Conservation (phyloP, 2,888 invertebrate species). For the Lobophora halterata region DNA sequence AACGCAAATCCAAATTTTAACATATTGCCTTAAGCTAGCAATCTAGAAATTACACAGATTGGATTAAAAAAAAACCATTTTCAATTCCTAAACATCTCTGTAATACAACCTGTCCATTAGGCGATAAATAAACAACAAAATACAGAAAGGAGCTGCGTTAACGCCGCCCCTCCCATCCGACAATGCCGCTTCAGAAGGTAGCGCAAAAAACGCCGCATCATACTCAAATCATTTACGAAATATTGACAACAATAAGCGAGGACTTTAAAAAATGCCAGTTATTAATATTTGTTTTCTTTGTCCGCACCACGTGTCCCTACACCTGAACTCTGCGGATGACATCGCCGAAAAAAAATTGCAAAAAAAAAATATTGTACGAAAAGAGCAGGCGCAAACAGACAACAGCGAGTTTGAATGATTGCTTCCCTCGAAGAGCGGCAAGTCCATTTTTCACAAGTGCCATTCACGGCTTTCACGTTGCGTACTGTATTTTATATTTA, state of each 20-base stretch:
- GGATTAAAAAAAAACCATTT: slow-evolving; percentile 15
- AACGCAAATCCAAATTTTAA: too few species aligned
- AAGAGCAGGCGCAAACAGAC: slow-evolving; percentile 80
- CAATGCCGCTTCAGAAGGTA: slow-evolving; percentile 55
- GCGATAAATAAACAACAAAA: slow-evolving; percentile 72
- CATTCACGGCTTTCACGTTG: slow-evolving; percentile 78
- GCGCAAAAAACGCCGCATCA: slow-evolving; percentile 71
- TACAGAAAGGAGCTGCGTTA: slow-evolving; percentile 58
- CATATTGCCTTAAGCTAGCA: too few species aligned
- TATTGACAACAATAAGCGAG: slow-evolving; percentile 78
- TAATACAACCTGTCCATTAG: slow-evolving; percentile 72
- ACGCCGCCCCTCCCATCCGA: slow-evolving; percentile 58
- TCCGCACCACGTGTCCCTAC: slow-evolving; percentile 76
- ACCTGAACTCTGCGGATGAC: slow-evolving; percentile 79
- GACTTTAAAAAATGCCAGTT: slow-evolving; percentile 79
- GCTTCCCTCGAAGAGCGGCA: slow-evolving; percentile 80
- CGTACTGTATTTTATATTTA: slow-evolving; percentile 73
- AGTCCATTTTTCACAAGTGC: slow-evolving; percentile 82
- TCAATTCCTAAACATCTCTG: slow-evolving; percentile 28
- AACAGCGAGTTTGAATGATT: slow-evolving; percentile 80
- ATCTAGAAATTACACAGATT: too few species aligned
- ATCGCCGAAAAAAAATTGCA: slow-evolving; percentile 69
- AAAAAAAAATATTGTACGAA: slow-evolving; percentile 66
- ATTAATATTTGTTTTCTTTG: slow-evolving; percentile 80
- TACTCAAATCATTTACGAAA: slow-evolving; percentile 79